Conservation (phyloP, 2,113 vertebrate species). For the Gadus chalcogrammus region DNA sequence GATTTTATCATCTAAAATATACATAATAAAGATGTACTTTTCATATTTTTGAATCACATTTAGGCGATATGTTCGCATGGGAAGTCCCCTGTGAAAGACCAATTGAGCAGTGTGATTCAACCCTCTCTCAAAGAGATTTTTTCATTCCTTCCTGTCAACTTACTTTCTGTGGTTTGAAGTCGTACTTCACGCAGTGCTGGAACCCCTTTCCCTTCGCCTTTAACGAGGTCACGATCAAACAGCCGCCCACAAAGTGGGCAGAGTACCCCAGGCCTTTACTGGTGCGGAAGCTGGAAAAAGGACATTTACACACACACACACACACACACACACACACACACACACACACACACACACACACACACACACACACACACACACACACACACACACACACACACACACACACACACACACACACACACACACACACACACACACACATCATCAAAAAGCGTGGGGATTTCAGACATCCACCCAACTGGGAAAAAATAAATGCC, state of each 20-base stretch:
- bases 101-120: too few species aligned
- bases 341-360: background rate
- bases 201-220: slow-evolving; percentile 98
- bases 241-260: slow-evolving; percentile 95
- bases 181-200: slow-evolving; percentile 98
- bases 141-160: slow-evolving; percentile 7
- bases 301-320: slow-evolving; percentile 5
- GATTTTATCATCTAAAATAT: too few species aligned
- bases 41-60: too few species aligned
- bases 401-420: background rate
- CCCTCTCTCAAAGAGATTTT: too few species aligned
- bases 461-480: background rate
- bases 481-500: slow-evolving; percentile 8
- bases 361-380: background rate
- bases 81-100: too few species aligned
- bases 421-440: slow-evolving; percentile 1
- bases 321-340: background rate
- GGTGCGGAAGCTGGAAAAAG: slow-evolving; percentile 86
- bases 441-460: background rate
- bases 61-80: too few species aligned
- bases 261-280: slow-evolving; percentile 98
- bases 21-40: too few species aligned
- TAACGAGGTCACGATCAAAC: slow-evolving; percentile 94
- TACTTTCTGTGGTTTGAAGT: slow-evolving; percentile 99
- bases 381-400: slow-evolving; percentile 2